Conservation (phyloP, 2,113 vertebrate genomes). For the Aleadryas rufinucha region DNA sequence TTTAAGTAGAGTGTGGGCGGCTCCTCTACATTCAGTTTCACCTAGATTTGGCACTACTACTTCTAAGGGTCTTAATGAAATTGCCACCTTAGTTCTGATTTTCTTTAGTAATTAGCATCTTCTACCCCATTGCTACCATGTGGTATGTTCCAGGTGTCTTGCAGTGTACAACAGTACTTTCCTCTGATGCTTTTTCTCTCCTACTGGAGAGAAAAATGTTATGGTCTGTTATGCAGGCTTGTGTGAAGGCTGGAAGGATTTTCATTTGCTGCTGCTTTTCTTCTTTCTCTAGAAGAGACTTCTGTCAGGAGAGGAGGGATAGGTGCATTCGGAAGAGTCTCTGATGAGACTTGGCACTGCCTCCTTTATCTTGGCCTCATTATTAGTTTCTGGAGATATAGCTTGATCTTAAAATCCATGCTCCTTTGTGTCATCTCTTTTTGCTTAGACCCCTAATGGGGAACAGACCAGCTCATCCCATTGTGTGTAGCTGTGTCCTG, state of each 20-base stretch:
- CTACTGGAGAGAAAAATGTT: background rate
- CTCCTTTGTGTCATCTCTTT: background rate
- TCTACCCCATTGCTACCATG: background rate
- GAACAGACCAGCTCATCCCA: background rate
- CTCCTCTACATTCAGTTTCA: background rate
- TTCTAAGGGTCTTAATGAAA: background rate
- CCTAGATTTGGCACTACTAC: background rate
- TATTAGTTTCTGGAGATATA: background rate
- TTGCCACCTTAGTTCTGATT: background rate
- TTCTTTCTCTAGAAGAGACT: background rate
- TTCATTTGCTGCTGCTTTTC: background rate
- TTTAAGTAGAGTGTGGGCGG: background rate
- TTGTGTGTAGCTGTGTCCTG: background rate
- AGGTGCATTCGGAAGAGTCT: background rate
- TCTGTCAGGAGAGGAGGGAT: background rate
- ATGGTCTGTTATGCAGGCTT: background rate
- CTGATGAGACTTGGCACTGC: background rate
- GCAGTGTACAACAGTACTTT: background rate
- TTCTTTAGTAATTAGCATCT: background rate
- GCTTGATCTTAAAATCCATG: background rate
- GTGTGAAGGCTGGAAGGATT: background rate
- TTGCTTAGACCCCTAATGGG: background rate
- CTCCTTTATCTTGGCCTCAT: background rate
- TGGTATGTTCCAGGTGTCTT: background rate
- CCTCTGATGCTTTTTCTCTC: background rate